Conservation (phyloP, 2,797 vertebrate genomes). For the Chelonia mydas region DNA sequence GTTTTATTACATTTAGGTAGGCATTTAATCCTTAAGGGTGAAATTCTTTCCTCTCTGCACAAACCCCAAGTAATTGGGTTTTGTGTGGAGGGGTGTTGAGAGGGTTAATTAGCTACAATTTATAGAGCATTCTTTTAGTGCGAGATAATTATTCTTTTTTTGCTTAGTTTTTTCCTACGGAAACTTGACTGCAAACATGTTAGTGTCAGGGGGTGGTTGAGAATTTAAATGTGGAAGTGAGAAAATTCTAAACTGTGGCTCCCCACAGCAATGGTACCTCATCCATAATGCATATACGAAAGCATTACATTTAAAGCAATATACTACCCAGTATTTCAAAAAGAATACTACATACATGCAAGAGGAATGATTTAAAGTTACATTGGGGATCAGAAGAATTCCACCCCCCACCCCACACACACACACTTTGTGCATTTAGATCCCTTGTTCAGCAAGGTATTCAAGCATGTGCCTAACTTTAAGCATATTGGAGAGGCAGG, state of each 20-base stretch:
- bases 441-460: background rate
- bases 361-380: background rate
- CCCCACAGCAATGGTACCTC: conserved; percentile 16
- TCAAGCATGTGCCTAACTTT: background rate
- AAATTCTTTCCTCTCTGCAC: conserved; percentile 13
- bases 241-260: conserved; percentile 51
- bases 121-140: conserved; percentile 3
- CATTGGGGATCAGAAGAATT: background rate
- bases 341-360: background rate
- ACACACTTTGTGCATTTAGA: background rate
- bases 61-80: conserved; percentile 18
- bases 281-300: conserved; percentile 9
- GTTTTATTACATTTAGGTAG: conserved; percentile 32
- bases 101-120: conserved; percentile 38
- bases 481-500: background rate
- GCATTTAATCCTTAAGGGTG: background rate
- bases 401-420: background rate
- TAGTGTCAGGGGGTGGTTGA: background rate
- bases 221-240: conserved; percentile 39
- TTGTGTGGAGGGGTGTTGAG: background rate
- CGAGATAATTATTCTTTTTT: background rate
- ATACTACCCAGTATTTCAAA: background rate
- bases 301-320: conserved; percentile 5
- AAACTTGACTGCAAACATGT: background rate
- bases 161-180: background rate